A percentile compares a stretch with the other conserved stretches of the same genome.
Evolutionary conservation across 2,113 vertebrate genomes (phyloP).

Genomic region (Ceratotherium simum): DNA sequence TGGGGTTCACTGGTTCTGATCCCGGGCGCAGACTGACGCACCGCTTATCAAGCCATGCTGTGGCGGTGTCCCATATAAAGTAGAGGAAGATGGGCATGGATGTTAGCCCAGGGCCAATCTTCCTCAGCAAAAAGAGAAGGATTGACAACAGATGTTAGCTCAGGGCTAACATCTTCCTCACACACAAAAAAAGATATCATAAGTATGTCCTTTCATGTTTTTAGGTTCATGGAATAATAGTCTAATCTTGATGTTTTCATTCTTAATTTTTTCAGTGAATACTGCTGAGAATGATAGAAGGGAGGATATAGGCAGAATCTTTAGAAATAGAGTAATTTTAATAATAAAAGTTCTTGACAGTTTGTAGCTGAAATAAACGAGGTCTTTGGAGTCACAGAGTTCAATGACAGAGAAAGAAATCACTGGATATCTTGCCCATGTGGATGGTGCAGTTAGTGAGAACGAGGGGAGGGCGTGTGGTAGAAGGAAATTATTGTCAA

Average conservation of each 20-base stretch:
- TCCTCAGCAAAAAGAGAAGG: too few relatives aligned
- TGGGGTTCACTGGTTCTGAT: too few relatives aligned
- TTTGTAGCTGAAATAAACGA: not conserved
- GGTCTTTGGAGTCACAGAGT: not conserved
- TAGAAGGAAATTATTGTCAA: not conserved
- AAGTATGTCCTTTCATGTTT: not conserved
- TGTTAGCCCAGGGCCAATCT: too few relatives aligned
- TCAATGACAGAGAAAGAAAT: not conserved
- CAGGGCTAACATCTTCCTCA: too few relatives aligned
- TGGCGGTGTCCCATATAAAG: too few relatives aligned
- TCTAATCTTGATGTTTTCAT: not conserved
- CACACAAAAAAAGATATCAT: not conserved
- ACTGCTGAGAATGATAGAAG: not conserved
- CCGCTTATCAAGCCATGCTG: too few relatives aligned
- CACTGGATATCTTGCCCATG: not conserved
- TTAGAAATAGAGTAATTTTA: not conserved
- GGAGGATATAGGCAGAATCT: not conserved
- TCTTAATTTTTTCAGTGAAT: not conserved
- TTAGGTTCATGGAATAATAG: not conserved
- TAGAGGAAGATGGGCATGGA: too few relatives aligned
- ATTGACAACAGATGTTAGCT: too few relatives aligned
- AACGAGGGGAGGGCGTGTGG: not conserved
- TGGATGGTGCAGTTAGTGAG: fast-evolving
- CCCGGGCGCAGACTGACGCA: too few relatives aligned
- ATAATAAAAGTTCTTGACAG: not conserved